phyloP scores from a whole-genome alignment of 1,140 invertebrate genomes.

The Drosophila arizonae region DNA sequence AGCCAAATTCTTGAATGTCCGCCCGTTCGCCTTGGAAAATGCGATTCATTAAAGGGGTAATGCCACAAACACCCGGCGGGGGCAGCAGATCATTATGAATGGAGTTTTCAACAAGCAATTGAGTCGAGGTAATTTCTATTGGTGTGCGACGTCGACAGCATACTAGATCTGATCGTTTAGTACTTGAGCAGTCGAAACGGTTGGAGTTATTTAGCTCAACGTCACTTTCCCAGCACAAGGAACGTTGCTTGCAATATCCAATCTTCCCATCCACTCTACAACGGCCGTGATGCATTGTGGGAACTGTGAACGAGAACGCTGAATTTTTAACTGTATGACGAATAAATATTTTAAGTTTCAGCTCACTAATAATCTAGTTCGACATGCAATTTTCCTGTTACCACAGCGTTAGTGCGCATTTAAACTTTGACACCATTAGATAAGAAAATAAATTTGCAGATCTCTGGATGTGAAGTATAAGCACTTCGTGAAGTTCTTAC shows the following conservation, averaged over 20 bases:
- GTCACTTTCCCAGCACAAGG: conserved; percentile 22
- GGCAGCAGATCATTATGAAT: conserved; percentile 8
- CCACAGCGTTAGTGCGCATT: too few relatives aligned
- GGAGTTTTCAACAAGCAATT: not conserved
- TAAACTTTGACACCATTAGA: too few relatives aligned
- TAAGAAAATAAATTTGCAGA: too few relatives aligned
- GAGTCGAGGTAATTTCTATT: too few relatives aligned
- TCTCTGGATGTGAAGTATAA: too few relatives aligned
- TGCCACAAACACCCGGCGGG: conserved; percentile 29
- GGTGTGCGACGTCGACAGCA: conserved; percentile 31
- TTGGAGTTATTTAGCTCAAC: not conserved
- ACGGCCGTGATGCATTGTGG: conserved; percentile 42
- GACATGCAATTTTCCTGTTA: too few relatives aligned
- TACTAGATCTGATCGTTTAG: conserved; percentile 19
- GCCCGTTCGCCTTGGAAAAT: conserved; percentile 36
- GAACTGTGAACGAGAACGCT: conserved; percentile 14
- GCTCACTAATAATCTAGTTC: too few relatives aligned
- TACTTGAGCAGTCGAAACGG: conserved; percentile 16
- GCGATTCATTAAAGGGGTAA: conserved; percentile 14
- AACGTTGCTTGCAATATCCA: conserved; percentile 30
- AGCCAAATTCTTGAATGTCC: conserved; percentile 45
- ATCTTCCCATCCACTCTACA: conserved; percentile 11
- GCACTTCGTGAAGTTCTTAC: too few relatives aligned
- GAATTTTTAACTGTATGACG: too few relatives aligned
- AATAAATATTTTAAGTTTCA: too few relatives aligned